A percentile compares a stretch with the other conserved stretches of the same genome.
phyloP scores from a whole-genome alignment of 2,888 invertebrate genomes.

The Athrips mouffetella region DNA sequence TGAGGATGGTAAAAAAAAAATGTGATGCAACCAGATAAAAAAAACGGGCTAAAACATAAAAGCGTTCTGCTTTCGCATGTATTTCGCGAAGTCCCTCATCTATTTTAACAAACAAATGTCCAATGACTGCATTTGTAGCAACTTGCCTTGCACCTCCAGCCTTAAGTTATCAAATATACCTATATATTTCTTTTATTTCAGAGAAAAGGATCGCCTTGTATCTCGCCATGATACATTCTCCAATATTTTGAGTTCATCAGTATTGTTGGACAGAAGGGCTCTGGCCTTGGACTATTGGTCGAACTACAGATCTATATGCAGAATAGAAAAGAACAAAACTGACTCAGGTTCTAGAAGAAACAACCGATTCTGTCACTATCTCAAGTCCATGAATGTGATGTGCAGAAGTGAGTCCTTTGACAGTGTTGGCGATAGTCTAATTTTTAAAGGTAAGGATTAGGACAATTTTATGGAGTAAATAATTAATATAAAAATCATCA shows the following conservation, averaged over 20 bases:
- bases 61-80: too few relatives aligned
- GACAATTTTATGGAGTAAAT: background rate
- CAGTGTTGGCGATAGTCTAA: slow-evolving; percentile 62
- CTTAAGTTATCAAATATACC: too few relatives aligned
- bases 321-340: slow-evolving; percentile 81
- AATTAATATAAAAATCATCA: background rate
- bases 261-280: slow-evolving; percentile 72
- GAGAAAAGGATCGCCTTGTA: slow-evolving; percentile 61
- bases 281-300: slow-evolving; percentile 84
- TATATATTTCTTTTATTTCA: slow-evolving; percentile 49
- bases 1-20: too few relatives aligned
- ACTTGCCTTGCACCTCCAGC: too few relatives aligned
- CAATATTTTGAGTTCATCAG: slow-evolving; percentile 65
- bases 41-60: too few relatives aligned
- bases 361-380: slow-evolving; percentile 88
- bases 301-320: slow-evolving; percentile 81
- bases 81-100: too few relatives aligned
- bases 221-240: slow-evolving; percentile 61
- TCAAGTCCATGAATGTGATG: slow-evolving; percentile 78
- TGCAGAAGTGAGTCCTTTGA: slow-evolving; percentile 73
- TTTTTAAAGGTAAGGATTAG: slow-evolving; percentile 27
- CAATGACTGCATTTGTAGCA: too few relatives aligned
- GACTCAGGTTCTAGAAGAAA: slow-evolving; percentile 80
- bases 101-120: too few relatives aligned
- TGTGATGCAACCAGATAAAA: too few relatives aligned